Evolutionary conservation across 2,888 invertebrate genomes (phyloP).

Genomic region (Macaria liturata): DNA sequence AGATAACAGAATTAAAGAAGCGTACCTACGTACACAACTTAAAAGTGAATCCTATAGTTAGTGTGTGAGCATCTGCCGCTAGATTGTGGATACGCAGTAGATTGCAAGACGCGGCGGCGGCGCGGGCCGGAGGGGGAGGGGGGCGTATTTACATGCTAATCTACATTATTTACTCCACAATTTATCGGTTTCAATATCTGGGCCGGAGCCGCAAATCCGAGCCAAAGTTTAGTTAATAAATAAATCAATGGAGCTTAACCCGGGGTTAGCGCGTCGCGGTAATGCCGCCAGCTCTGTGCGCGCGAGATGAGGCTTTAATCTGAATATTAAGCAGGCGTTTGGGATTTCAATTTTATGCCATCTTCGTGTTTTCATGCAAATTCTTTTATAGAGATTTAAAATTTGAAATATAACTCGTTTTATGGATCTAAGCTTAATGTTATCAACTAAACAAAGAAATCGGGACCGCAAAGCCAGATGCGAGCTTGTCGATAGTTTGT

Average conservation of each 20-base stretch:
- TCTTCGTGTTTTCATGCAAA: no score
- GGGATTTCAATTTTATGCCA: no score
- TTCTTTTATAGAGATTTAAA: no score
- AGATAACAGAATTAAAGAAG: background rate
- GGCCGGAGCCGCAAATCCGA: slow-evolving; percentile 30
- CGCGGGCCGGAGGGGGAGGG: background rate
- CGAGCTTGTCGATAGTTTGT: no score
- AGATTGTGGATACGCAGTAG: no score
- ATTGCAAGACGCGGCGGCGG: no score
- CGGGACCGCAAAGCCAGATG: no score
- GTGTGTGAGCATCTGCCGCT: background rate
- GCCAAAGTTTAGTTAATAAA: slow-evolving; percentile 39
- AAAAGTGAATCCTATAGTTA: background rate
- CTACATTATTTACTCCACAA: slow-evolving; percentile 32
- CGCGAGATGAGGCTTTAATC: no score
- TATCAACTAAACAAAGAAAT: no score
- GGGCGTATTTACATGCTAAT: slow-evolving; percentile 19
- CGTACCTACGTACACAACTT: background rate
- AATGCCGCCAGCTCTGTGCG: slow-evolving; percentile 9
- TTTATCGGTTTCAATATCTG: slow-evolving; percentile 36
- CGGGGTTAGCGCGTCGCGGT: slow-evolving; percentile 34
- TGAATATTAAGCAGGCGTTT: no score
- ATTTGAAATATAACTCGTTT: no score
- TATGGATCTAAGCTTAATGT: no score
- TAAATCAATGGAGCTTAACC: slow-evolving; percentile 36